Conservation (phyloP, 2,113 vertebrate species). For the Cochlearius cochlearius region DNA sequence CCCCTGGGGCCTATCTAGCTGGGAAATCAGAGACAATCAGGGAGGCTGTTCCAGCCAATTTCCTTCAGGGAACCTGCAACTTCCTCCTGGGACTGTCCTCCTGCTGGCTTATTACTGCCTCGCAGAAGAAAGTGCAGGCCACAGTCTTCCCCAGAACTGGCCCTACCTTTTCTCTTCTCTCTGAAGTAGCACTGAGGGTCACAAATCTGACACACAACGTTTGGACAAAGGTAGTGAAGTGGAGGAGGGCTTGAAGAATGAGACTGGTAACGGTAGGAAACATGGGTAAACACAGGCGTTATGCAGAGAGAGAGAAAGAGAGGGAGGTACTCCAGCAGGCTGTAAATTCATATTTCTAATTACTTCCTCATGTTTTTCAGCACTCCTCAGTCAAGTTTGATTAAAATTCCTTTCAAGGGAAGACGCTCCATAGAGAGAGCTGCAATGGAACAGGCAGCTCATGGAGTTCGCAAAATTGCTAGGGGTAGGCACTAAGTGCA, state of each 20-base stretch:
- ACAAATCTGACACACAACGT: not conserved
- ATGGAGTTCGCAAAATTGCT: not conserved
- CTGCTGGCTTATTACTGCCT: not conserved
- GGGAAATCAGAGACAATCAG: slow-evolving; percentile 48
- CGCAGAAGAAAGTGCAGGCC: not conserved
- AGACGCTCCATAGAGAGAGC: slow-evolving; percentile 4
- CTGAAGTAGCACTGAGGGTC: not conserved
- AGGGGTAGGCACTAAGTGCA: not conserved
- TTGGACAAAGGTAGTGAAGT: not conserved
- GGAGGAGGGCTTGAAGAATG: slow-evolving; percentile 53
- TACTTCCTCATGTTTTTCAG: slow-evolving; percentile 70
- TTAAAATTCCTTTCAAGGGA: slow-evolving; percentile 71
- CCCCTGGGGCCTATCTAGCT: slow-evolving; percentile 41
- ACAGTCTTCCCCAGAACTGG: not conserved
- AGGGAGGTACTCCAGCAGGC: slow-evolving; percentile 62
- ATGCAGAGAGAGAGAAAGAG: slow-evolving; percentile 3
- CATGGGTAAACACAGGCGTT: slow-evolving; percentile 16
- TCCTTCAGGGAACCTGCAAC: slow-evolving; percentile 60
- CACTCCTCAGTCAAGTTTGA: slow-evolving; percentile 70
- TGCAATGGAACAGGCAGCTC: not conserved
- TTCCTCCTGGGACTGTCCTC: slow-evolving; percentile 49
- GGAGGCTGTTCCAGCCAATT: slow-evolving; percentile 55
- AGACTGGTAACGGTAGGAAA: not conserved
- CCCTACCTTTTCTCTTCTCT: not conserved
- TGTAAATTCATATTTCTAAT: slow-evolving; percentile 75